phyloP scores from a whole-genome alignment of 2,113 vertebrate species.

The Excalfactoria chinensis region DNA sequence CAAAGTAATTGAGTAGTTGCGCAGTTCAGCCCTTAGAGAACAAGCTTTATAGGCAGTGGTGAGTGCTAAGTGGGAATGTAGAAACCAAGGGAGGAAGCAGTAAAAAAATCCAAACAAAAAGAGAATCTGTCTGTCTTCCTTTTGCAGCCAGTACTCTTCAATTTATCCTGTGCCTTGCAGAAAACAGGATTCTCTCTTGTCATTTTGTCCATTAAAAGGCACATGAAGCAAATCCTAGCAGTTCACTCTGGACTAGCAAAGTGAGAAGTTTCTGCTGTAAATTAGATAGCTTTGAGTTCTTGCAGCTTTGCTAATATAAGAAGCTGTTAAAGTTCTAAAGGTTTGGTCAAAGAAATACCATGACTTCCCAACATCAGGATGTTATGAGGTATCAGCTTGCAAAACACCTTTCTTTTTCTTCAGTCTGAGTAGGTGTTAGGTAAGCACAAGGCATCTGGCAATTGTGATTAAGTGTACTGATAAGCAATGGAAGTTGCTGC shows the following conservation, averaged over 20 bases:
- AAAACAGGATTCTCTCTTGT: neutral
- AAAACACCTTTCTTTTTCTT: neutral
- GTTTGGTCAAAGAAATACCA: neutral
- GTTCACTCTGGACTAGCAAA: neutral
- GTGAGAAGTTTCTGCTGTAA: neutral
- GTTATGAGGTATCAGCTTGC: neutral
- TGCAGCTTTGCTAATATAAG: neutral
- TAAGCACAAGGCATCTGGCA: neutral
- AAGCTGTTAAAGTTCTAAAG: neutral
- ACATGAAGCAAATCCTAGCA: rapidly evolving
- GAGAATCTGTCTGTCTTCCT: neutral
- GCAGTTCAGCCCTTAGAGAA: neutral
- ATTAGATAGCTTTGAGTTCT: neutral
- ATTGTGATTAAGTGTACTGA: neutral
- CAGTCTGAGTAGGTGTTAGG: neutral
- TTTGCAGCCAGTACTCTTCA: neutral
- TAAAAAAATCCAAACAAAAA: neutral
- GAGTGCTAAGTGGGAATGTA: neutral
- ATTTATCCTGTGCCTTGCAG: neutral
- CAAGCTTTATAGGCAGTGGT: neutral
- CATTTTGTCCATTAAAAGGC: neutral
- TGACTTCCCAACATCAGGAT: neutral
- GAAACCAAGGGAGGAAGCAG: neutral
- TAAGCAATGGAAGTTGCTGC: neutral
- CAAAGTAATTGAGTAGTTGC: neutral